A percentile compares a stretch with the other conserved stretches of the same genome.
Evolutionary conservation across 2,797 vertebrate genomes (phyloP).

Genomic region (Chiroxiphia lanceolata): DNA sequence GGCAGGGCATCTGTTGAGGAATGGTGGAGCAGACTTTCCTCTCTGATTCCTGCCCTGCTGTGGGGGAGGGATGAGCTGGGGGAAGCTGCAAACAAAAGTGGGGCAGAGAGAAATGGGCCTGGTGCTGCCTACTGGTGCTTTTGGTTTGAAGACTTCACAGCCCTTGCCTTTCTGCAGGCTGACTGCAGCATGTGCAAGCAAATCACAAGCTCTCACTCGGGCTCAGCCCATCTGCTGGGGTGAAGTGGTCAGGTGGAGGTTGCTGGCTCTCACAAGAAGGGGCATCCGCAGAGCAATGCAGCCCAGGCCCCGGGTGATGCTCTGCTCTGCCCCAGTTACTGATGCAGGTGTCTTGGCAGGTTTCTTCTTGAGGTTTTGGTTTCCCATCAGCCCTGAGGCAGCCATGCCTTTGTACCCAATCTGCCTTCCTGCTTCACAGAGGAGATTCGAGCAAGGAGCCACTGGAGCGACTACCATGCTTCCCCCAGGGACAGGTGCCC

Average conservation of each 20-base stretch:
- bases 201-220: background rate
- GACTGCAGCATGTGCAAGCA: background rate
- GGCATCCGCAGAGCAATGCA: rapidly evolving
- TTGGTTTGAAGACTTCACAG: background rate
- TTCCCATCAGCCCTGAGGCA: background rate
- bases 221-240: background rate
- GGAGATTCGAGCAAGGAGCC: background rate
- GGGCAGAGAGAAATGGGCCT: background rate
- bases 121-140: background rate
- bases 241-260: background rate
- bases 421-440: background rate
- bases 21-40: background rate
- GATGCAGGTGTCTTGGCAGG: background rate
- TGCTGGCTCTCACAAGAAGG: background rate
- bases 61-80: background rate
- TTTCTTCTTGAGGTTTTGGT: background rate
- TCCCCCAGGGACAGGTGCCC: background rate
- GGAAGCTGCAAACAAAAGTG: background rate
- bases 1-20: background rate
- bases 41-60: background rate
- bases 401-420: background rate
- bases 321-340: background rate
- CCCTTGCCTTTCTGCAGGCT: background rate
- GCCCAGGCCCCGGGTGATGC: rapidly evolving
- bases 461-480: background rate